Evolutionary conservation across 2,888 invertebrate genomes (phyloP), one percentile per base, ranked within the genome.

Genomic region (Netelia virgata): DNA sequence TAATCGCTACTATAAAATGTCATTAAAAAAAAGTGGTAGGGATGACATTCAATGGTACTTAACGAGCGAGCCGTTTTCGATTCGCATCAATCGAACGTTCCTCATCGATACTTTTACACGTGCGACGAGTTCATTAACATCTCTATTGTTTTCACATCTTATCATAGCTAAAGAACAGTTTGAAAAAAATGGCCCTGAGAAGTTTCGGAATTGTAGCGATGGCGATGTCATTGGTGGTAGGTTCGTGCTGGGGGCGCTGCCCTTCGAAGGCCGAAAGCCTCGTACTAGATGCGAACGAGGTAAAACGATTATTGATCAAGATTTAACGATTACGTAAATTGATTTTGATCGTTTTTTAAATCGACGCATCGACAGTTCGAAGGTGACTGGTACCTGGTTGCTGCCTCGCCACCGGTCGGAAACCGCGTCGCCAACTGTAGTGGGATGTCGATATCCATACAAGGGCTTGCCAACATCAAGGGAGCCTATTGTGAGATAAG

Each of bases 311-410:
- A 14, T 47, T 47, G 14, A 11, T 47, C 6, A 43, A 1, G 43
- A 43, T 43, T 43, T 43, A 43, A 14, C 14, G 28, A 10, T 10
- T 47, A 10, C 0, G 47, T 0, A 10, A 11, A 47, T 47, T 61
- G 3, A 14, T 61, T 10, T 6, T 10, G 14, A 36, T 16, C 9
- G 11, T 10, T 28, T 63, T 14, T 6, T n/a, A 16, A 36, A 64
- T 14, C n/a, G n/a, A n/a, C n/a, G n/a, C n/a, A n/a, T n/a, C 6
- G 57, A 73, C 43, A 82, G 75, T 72, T 82, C 41, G 43, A 36
- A 43, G 76, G 72, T 50, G 14, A 73, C 18, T 83, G 83, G 72
- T 73, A 50, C 59, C 16, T 83, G 53, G 10, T 80, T 36, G 79
- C 68, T 59, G 66, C 18, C 10, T 66, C 79, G 63, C 66, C 83